These are phyloP conservation scores for Neodiprion pinetum DNA, from an alignment of 1,140 invertebrate genomes.

Conservation along the genomic window DNA sequence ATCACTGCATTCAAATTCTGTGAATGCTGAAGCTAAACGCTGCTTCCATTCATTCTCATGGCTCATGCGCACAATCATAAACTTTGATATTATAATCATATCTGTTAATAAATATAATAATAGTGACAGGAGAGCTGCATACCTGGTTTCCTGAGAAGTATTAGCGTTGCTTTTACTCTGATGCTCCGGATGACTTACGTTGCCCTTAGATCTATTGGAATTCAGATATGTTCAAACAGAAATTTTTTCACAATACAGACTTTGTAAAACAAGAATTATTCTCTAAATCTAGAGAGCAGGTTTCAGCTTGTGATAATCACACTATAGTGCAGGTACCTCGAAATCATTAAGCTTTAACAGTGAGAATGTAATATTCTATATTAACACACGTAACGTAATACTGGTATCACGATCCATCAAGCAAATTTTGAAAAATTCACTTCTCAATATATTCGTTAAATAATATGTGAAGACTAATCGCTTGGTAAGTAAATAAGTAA, in stretches of 20 bases:
- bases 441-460: background rate
- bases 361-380: background rate
- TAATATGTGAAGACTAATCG: background rate
- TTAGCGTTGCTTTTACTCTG: slow-evolving; percentile 43
- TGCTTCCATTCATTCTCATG: too few relatives aligned
- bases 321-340: too few relatives aligned
- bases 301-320: background rate
- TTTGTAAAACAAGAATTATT: background rate
- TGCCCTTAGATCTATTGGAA: slow-evolving; percentile 55
- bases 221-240: slow-evolving; percentile 22
- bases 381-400: too few relatives aligned
- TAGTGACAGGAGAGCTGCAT: slow-evolving; percentile 31
- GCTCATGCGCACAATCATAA: too few relatives aligned
- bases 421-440: background rate
- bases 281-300: background rate
- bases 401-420: background rate
- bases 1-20: too few relatives aligned
- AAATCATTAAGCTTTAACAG: background rate
- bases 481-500: background rate
- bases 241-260: background rate
- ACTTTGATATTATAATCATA: slow-evolving; percentile 10
- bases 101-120: slow-evolving; percentile 16
- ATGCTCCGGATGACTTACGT: slow-evolving; percentile 49
- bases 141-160: slow-evolving; percentile 46
- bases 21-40: too few relatives aligned